Evolutionary conservation across 2,113 vertebrate species (phyloP), one percentile per base, ranked within the genome.

Genomic region (Mesembrinibis cayennensis): DNA sequence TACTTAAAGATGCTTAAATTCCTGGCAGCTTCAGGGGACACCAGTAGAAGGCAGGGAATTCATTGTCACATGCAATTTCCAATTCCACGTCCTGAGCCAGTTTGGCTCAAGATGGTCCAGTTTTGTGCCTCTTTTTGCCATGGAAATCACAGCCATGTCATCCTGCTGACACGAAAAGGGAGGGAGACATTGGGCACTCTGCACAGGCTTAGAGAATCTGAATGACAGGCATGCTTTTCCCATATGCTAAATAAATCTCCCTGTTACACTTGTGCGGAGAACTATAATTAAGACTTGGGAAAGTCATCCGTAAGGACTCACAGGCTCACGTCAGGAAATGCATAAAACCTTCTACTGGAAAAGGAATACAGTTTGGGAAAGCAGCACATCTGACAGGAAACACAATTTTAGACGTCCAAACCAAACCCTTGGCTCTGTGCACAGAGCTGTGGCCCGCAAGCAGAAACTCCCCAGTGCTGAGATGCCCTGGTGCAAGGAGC

Each of bases 221-320:
- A 95, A 79, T 84, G 93, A 82, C 62, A 94, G 74, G 40, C 70
- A 0, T 82, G 90, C 78, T 94, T 95, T 94, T 93, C 95, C 79
- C 78, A 85, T 93, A 66, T 66, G 90, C 87, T 92, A 94, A 90
- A 96, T 96, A 94, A 96, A 96, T 96, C 90, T 96, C 66, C 36
- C 90, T 45, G 38, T 93, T 94, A 96, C 78, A 83, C 53, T 90
- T 85, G 70, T 83, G 71, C 2, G 13, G 95, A 96, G 82, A 96
- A 90, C 92, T 95, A 88, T 96, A 95, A 96, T 97, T 96, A 94
- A 93, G 74, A 80, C 87, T 96, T 96, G 95, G 93, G 92, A 96
- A 86, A 93, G 85, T 92, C 89, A 94, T 59, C 70, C 1, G 2
- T 89, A 82, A 91, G 61, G 81, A 91, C 87, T 96, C 85, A 70